Evolutionary conservation across 92 coral and sea anemone genomes (phyloP), one percentile per base, ranked within the genome.

Genomic region (Pocillopora grandis): DNA sequence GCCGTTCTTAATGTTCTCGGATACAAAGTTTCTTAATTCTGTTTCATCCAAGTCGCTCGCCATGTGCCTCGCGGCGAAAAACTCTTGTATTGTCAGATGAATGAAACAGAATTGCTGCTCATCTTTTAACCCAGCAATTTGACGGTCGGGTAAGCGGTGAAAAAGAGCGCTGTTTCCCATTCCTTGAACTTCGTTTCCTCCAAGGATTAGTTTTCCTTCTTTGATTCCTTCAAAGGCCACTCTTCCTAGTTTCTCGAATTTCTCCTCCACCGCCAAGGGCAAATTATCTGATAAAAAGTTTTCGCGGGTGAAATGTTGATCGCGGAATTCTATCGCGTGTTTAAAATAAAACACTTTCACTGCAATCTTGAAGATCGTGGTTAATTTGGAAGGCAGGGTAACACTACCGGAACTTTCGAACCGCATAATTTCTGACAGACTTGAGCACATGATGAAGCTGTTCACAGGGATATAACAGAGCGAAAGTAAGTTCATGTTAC

Each of bases 21-120:
- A 27, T 0, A 27, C 27, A 27, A 27, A 27, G 27, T 27, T 27
- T 27, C 27, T 27, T 27, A 27, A 27, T 27, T 27, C 27, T 27
- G 27, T 27, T 27, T 27, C 27, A 27, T 0, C 0, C 58, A 77
- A 1, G 27, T 27, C 1, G 27, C 27, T 27, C 27, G 1, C 27
- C 27, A 27, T 0, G 27, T 27, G 27, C 27, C 0, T 27, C 27
- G 92, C 92, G 3, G 92, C 92, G 13, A 89, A 75, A 73, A 85
- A 74, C 60, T 89, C 92, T 31, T 88, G 91, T 0, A 88, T 62
- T n/a, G 88, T 88, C 0, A 88, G 17, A 52, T 88, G 91, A 23
- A 84, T 18, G 67, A 88, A 88, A 63, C 91, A 88, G 82, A 20
- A 88, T 17, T 65, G 80, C 16, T 62, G 0, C 77, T 66, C 17